phyloP scores from a whole-genome alignment of 2,888 invertebrate genomes.

The Endomychus coccineus region DNA sequence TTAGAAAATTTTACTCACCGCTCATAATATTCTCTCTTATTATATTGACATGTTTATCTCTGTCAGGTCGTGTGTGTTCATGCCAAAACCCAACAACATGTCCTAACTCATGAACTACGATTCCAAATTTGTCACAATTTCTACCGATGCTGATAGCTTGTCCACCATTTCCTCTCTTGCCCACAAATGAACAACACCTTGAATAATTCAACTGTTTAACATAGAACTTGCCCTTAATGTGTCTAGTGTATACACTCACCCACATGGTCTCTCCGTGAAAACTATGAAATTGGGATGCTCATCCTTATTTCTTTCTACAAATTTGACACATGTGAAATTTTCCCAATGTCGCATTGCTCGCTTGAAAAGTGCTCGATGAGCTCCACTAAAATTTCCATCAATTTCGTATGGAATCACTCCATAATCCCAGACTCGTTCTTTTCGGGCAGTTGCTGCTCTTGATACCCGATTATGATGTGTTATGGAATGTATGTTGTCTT shows the following conservation, averaged over 20 bases:
- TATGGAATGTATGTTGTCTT: too few species aligned
- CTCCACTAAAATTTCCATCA: constrained; percentile 90
- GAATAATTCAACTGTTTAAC: too few species aligned
- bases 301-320: constrained; percentile 78
- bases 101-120: constrained; percentile 94
- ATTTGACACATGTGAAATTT: constrained; percentile 95
- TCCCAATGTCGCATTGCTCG: constrained; percentile 99
- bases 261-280: constrained; percentile 91
- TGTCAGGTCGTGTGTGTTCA: constrained; percentile 95
- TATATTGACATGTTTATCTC: constrained; percentile 94
- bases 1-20: constrained; percentile 56
- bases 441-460: constrained; percentile 88
- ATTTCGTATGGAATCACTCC: constrained; percentile 98
- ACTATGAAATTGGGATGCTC: constrained; percentile 92
- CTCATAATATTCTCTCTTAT: constrained; percentile 95
- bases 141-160: constrained; percentile 95
- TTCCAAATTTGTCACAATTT: constrained; percentile 98
- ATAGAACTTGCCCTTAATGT: too few species aligned
- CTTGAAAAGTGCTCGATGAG: constrained; percentile 91
- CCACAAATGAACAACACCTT: constrained; percentile 98
- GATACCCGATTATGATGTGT: constrained; percentile 30
- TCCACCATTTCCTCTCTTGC: constrained; percentile 91
- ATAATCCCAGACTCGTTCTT: constrained; percentile 93
- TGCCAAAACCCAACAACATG: constrained; percentile 99
- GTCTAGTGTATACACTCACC: too few species aligned